Conservation (phyloP, 2,888 invertebrate species). For the Mythimna lalbum region DNA sequence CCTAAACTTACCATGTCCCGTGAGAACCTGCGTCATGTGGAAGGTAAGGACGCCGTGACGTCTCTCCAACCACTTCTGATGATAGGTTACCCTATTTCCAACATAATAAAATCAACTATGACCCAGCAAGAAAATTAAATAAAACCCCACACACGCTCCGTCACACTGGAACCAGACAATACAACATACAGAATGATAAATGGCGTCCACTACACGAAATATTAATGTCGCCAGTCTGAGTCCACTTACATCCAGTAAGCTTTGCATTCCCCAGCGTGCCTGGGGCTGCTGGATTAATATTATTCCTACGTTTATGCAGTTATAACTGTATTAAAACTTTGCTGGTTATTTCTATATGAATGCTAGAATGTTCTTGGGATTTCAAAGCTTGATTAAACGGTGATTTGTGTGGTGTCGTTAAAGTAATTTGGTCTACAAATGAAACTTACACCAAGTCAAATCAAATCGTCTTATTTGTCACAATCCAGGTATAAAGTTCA, state of each 20-base stretch:
- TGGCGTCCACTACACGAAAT: slow-evolving; percentile 12
- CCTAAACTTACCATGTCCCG: too few relatives aligned
- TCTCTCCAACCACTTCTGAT: too few relatives aligned
- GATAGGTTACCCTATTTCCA: too few relatives aligned
- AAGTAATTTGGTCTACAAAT: not conserved
- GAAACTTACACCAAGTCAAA: too few relatives aligned
- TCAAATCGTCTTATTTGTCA: too few relatives aligned
- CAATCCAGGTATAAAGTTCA: too few relatives aligned
- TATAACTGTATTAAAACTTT: slow-evolving; percentile 41
- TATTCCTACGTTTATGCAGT: slow-evolving; percentile 38
- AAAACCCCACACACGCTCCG: not conserved
- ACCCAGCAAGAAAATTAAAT: slow-evolving; percentile 7
- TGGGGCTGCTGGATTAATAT: slow-evolving; percentile 39
- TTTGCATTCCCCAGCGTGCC: slow-evolving; percentile 42
- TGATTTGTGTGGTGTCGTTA: not conserved
- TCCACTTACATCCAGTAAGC: slow-evolving; percentile 45
- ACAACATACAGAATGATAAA: slow-evolving; percentile 38
- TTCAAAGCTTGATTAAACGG: slow-evolving; percentile 18
- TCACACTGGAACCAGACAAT: slow-evolving; percentile 12
- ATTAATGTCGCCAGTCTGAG: slow-evolving; percentile 35
- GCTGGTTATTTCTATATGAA: slow-evolving; percentile 13
- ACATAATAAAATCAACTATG: too few relatives aligned
- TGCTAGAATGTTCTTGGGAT: not conserved
- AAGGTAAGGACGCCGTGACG: too few relatives aligned
- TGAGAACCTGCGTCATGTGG: too few relatives aligned